Conservation (phyloP, 2,113 vertebrate species). For the Numenius arquata region DNA sequence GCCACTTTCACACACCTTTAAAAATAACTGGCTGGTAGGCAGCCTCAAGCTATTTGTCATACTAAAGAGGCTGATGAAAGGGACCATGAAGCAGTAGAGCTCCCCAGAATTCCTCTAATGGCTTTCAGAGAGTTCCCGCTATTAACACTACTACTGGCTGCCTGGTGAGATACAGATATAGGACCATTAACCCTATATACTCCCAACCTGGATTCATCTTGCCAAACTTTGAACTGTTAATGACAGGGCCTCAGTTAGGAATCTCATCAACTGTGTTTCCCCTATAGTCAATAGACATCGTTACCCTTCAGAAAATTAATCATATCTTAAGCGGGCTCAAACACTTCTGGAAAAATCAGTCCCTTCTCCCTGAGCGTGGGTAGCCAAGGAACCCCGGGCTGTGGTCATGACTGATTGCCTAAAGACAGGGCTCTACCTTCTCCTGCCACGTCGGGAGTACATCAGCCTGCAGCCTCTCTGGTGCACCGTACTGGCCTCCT, state of each 20-base stretch:
- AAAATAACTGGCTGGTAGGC: conserved; percentile 1
- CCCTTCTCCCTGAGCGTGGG: background rate
- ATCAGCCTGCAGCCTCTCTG: background rate
- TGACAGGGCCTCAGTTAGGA: background rate
- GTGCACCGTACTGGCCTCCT: background rate
- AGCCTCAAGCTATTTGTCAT: conserved; percentile 40
- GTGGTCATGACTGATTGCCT: background rate
- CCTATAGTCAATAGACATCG: background rate
- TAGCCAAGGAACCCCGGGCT: background rate
- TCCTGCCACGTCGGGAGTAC: background rate
- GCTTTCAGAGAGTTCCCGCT: background rate
- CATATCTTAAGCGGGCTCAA: background rate
- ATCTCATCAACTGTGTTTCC: background rate
- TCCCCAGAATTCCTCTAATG: conserved; percentile 10
- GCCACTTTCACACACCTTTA: background rate
- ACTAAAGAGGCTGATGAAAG: conserved; percentile 33
- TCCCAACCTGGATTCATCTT: background rate
- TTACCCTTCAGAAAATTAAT: background rate
- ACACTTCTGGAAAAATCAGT: background rate
- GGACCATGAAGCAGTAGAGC: background rate
- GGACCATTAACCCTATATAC: conserved; percentile 14
- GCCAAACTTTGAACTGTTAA: background rate
- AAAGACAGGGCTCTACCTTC: background rate
- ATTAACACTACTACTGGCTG: background rate
- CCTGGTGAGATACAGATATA: conserved; percentile 10